Evolutionary conservation across 2,888 invertebrate species (phyloP), one percentile per base, ranked within the genome.

Genomic region (Chrysolina haemoptera): DNA sequence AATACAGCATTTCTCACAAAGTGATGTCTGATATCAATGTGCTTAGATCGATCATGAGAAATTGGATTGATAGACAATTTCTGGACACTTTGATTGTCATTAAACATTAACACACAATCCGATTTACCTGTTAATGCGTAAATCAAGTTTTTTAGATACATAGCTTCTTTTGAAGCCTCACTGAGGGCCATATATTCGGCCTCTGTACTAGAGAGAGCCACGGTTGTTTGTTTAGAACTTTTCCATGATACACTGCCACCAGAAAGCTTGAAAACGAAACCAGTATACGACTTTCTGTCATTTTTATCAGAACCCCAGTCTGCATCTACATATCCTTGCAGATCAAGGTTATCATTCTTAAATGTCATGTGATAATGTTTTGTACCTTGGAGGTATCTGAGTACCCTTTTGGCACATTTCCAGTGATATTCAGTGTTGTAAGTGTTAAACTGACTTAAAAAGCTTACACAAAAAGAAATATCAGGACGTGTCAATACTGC

Each of bases 251-350:
- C 69, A 5, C 73, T 70, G 40, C 43, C 18, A n/a, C 73, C 76
- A n/a, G 79, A 77, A 14, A 82, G 63, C 18, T 43, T 71, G 75
- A 83, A 84, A 76, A 70, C 76, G 71, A 73, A 83, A 1, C 82
- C 84, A 20, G 83, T 84, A 74, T 81, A 85, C 20, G 88, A 89
- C 83, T 86, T 88, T 85, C 88, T 85, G 63, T 79, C 72, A 40
- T 8, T 43, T 35, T 0, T 40, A 53, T 74, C 50, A 16, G 43
- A 22, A 20, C 62, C 78, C 78, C 79, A 82, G 70, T 78, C 79
- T 40, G 79, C 76, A 69, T 77, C 80, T 70, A 78, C 59, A 59
- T 67, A 64, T 79, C 67, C 66, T 75, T 70, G 64, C 70, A 78
- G 69, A 73, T 62, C 68, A 66, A 35, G 2, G 41, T 62, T 27